Base-by-base conservation (phyloP, 2,113 vertebrate genomes). In the Tetraodon nigroviridis region DNA sequence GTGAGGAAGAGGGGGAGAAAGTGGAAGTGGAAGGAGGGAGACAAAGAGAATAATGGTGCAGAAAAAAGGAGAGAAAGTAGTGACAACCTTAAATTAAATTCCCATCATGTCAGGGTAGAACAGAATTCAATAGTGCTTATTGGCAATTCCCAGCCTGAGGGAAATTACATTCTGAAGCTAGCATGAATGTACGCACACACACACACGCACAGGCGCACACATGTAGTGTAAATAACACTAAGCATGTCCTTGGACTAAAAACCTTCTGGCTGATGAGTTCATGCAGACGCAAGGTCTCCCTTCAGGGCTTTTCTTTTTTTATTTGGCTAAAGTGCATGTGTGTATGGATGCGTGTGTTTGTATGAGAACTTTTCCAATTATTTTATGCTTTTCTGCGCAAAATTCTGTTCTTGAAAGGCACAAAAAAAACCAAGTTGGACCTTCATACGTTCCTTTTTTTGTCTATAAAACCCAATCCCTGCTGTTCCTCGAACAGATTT, bases 81-180 rank as follows among this genome's bases (percentile, higher is more conserved):
- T 83, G 87, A 87, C 84, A 84, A 85, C 75, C 83, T 84, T 82
- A 88, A 88, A 90, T 90, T 88, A 90, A 90, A 90, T 90, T 88
- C 84, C 86, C 86, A 84, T 88, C 86, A 90, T 89, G 88, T 90
- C 88, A 88, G 86, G 67, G 83, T 78, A 86, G 85, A 89, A 83
- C 86, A 88, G 82, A 88, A 90, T 90, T 89, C 88, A 88, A 89
- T 89, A 87, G 83, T 87, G 87, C 88, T 89, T 89, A 89, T 90
- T 89, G 89, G 88, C 86, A 89, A 80, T 81, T 77, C 80, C 76
- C 78, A 69, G 87, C 87, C 89, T 89, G 69, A 81, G 88, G 89
- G 89, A 89, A 89, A 89, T 89, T 85, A 90, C 84, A 88, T 88
- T 88, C 83, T 86, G 85, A 85, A 83, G 85, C 87, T 81, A 78